A percentile compares a stretch with the other conserved stretches of the same genome.
Evolutionary conservation across 2,113 vertebrate genomes (phyloP).

Genomic region (Psittacus erithacus): DNA sequence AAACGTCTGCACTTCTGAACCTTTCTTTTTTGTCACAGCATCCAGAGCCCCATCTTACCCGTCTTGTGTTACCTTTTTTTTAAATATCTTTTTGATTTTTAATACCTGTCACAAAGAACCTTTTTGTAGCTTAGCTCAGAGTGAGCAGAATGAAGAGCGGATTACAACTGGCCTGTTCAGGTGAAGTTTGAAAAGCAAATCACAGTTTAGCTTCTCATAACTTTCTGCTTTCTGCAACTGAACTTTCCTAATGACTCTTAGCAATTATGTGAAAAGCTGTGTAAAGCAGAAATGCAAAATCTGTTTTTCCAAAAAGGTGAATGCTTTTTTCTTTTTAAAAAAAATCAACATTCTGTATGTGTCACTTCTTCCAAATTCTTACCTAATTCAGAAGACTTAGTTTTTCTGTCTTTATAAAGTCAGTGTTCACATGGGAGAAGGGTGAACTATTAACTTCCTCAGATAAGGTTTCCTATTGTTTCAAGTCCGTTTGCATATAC

Average conservation of each 20-base stretch:
- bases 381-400: not conserved
- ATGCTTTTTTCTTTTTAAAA: not conserved
- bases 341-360: not conserved
- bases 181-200: not conserved
- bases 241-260: not conserved
- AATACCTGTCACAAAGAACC: not conserved
- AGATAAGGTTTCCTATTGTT: slow-evolving; percentile 62
- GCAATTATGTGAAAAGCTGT: not conserved
- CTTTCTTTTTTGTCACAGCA: not conserved
- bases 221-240: not conserved
- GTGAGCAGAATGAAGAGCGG: not conserved
- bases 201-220: not conserved
- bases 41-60: not conserved
- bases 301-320: not conserved
- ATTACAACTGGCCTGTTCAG: not conserved
- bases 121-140: not conserved
- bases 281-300: not conserved
- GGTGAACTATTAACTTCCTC: slow-evolving; percentile 35
- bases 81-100: not conserved
- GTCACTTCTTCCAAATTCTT: not conserved
- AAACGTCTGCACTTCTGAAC: not conserved
- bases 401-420: not conserved
- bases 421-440: not conserved
- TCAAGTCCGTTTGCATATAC: slow-evolving; percentile 27
- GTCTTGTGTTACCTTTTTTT: not conserved